phyloP scores from a whole-genome alignment of 2,113 vertebrate species.

The Dascyllus trimaculatus region DNA sequence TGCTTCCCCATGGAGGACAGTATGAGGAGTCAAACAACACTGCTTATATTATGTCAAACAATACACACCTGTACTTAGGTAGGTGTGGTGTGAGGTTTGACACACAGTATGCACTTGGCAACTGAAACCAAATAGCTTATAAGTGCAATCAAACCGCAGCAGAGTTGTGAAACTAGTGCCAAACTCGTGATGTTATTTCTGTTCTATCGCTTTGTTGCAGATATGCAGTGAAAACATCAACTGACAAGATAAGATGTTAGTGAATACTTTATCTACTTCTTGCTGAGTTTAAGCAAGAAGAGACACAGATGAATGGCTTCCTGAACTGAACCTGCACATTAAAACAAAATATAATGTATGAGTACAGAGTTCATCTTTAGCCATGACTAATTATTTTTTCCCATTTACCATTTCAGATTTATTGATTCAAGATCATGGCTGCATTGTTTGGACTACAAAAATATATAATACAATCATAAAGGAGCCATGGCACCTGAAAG shows the following conservation, averaged over 20 bases:
- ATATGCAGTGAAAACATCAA: conserved; percentile 12
- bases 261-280: conserved; percentile 15
- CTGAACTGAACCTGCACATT: not conserved
- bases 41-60: conserved; percentile 42
- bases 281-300: too few species aligned
- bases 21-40: conserved; percentile 58
- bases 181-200: not conserved
- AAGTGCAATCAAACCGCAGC: not conserved
- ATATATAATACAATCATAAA: too few species aligned
- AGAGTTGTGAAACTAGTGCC: not conserved
- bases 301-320: not conserved
- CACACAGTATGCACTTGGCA: not conserved
- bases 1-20: conserved; percentile 37
- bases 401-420: not conserved
- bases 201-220: not conserved
- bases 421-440: not conserved
- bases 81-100: conserved; percentile 16
- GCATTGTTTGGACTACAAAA: not conserved
- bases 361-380: not conserved
- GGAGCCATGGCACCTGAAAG: too few species aligned
- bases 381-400: too few species aligned
- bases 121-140: not conserved
- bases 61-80: conserved; percentile 22
- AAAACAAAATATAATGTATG: not conserved
- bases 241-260: not conserved